Conservation (phyloP, 2,113 vertebrate genomes). For the Ascaphus truei region DNA sequence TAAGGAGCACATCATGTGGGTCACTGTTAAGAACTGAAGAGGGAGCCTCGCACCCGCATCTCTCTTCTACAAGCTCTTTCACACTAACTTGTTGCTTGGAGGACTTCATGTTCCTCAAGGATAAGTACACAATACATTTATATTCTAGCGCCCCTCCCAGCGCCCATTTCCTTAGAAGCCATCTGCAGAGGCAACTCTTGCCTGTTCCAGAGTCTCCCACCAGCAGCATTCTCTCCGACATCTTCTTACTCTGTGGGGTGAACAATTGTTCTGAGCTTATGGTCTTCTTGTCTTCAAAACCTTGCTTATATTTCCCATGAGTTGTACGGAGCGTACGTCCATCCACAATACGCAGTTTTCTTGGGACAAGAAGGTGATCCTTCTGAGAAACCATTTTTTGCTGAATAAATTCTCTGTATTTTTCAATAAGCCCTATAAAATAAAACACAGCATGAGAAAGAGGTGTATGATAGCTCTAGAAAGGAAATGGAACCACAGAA, state of each 20-base stretch:
- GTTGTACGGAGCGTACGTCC: neutral
- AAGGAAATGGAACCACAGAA: too few relatives aligned
- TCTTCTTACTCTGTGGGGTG: neutral
- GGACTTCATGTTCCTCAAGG: neutral
- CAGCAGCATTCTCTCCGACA: neutral
- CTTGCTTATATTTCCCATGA: neutral
- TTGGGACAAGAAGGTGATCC: too few relatives aligned
- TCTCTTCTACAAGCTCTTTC: neutral
- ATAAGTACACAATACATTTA: neutral
- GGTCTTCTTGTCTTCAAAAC: neutral
- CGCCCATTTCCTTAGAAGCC: slow-evolving; percentile 6
- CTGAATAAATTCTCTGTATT: neutral
- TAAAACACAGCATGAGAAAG: too few relatives aligned
- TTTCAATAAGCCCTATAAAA: neutral
- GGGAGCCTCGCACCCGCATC: neutral
- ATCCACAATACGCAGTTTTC: neutral
- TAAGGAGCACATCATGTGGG: neutral
- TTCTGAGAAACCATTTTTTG: too few relatives aligned
- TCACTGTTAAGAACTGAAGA: neutral
- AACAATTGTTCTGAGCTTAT: neutral
- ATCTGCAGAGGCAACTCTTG: slow-evolving; percentile 6
- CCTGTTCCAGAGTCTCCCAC: neutral
- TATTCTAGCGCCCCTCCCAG: neutral
- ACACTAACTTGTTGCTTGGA: neutral
- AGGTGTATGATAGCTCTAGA: too few relatives aligned